Evolutionary conservation across 2,113 vertebrate genomes (phyloP), one percentile per base, ranked within the genome.

Genomic region (Hydrolagus affinis): DNA sequence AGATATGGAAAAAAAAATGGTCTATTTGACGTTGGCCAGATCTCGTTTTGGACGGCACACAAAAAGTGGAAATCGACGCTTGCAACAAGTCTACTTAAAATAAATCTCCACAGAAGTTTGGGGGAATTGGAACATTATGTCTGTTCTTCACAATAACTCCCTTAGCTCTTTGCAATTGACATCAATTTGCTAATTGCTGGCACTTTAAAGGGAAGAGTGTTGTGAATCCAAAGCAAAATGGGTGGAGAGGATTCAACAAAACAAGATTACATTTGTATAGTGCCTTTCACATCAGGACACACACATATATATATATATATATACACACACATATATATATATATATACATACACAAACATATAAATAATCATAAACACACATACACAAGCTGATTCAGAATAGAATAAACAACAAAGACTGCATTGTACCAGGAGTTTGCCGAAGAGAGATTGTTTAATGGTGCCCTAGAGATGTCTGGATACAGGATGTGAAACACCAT

Each of bases 401-500:
- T 64, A 83, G 21, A 32, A 62, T 66, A 32, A 83, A 64, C 78
- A 83, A 83, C 77, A 83, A 78, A 83, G 77, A 64, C 11, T 83
- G 77, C 4, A 25, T 78, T 78, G 76, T 78, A 8, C 62, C 60
- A 83, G 25, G 17, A 44, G 14, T 83, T 66, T 19, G 60, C 25
- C 66, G 78, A 17, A 8, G 64, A 66, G 30, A 83, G 25, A 83
- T 32, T 15, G 30, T 77, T 83, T 83, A 30, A 83, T 66, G 8
- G 9, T 83, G 60, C 17, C 62, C 23, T 19, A 64, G 25, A 11
- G 17, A 83, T 83, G 62, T 28, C 15, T 64, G 32, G 32, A 83
- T 66, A 83, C 8, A 32, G 60, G 32, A 83, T 30, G 15, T 68
- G 21, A 32, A 83, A 68, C 15, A 66, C 28, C 4, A 80, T 80